phyloP scores from a whole-genome alignment of 2,797 vertebrate species.

The Sebastes taczanowskii region DNA sequence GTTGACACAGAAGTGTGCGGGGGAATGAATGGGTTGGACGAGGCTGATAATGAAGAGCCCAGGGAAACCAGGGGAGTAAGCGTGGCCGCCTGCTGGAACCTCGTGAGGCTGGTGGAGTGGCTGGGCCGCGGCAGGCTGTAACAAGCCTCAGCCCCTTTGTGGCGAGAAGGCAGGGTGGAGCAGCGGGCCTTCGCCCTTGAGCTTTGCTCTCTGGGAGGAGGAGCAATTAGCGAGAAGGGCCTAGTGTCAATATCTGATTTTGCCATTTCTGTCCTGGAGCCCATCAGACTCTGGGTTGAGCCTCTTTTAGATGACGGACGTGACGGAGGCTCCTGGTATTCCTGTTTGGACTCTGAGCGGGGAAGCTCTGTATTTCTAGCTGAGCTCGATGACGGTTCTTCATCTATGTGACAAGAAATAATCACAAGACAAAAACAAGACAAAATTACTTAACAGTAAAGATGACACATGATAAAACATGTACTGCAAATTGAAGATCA shows the following conservation, averaged over 20 bases:
- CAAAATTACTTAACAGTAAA: neutral
- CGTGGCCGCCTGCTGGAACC: constrained; percentile 58
- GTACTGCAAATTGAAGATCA: neutral
- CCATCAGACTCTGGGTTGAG: constrained; percentile 62
- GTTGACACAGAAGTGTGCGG: constrained; percentile 9
- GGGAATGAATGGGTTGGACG: constrained; percentile 23
- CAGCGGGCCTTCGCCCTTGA: constrained; percentile 74
- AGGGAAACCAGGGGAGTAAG: constrained; percentile 52
- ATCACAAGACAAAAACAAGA: neutral
- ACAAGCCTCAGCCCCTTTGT: constrained; percentile 63
- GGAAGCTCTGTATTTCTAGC: constrained; percentile 28
- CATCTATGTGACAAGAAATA: constrained; percentile 55
- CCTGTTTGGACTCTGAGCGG: constrained; percentile 38
- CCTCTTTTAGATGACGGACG: constrained; percentile 40
- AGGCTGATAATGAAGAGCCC: constrained; percentile 19
- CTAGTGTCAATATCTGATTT: constrained; percentile 22
- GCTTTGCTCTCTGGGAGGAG: constrained; percentile 65
- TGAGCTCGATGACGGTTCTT: constrained; percentile 29
- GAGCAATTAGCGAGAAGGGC: constrained; percentile 67
- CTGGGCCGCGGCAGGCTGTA: constrained; percentile 74
- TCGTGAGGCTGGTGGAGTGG: constrained; percentile 81
- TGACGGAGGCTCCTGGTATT: constrained; percentile 23
- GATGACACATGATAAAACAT: neutral
- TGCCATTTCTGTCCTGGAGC: constrained; percentile 34
- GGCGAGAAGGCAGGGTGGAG: constrained; percentile 82